Conservation (phyloP, 2,113 vertebrate genomes). For the Merops nubicus region DNA sequence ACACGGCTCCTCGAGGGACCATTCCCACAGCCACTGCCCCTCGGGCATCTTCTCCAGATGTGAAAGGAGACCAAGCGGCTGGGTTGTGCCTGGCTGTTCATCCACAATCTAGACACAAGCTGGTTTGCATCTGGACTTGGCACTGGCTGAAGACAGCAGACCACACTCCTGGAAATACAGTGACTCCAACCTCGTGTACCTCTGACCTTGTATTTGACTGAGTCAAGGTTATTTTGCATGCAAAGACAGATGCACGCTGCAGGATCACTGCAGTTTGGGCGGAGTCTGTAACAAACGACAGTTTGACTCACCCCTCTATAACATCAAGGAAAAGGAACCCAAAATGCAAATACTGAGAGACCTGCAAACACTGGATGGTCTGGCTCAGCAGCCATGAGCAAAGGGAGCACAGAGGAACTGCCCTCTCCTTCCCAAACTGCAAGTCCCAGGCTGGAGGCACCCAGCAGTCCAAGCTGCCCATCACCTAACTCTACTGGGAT, state of each 20-base stretch:
- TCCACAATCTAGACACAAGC: neutral
- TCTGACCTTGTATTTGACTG: neutral
- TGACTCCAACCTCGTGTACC: neutral
- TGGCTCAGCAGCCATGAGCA: neutral
- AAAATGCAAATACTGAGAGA: neutral
- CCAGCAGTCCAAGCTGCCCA: neutral
- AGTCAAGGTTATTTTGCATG: neutral
- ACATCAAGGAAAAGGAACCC: neutral
- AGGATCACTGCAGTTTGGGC: neutral
- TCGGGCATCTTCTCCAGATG: neutral
- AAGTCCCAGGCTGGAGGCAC: neutral
- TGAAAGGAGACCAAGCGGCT: neutral
- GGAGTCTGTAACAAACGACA: neutral
- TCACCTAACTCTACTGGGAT: neutral
- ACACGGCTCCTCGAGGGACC: neutral
- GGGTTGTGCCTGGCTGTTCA: neutral
- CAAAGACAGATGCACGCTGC: accelerated
- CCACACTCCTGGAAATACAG: neutral
- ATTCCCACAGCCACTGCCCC: neutral
- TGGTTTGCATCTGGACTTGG: neutral
- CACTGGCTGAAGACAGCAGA: neutral
- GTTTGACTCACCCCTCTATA: neutral
- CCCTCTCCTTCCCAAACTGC: neutral
- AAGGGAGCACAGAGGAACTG: neutral
- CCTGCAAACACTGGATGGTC: neutral